phyloP scores from a whole-genome alignment of 2,888 invertebrate genomes.

The Rhagonycha fulva region DNA sequence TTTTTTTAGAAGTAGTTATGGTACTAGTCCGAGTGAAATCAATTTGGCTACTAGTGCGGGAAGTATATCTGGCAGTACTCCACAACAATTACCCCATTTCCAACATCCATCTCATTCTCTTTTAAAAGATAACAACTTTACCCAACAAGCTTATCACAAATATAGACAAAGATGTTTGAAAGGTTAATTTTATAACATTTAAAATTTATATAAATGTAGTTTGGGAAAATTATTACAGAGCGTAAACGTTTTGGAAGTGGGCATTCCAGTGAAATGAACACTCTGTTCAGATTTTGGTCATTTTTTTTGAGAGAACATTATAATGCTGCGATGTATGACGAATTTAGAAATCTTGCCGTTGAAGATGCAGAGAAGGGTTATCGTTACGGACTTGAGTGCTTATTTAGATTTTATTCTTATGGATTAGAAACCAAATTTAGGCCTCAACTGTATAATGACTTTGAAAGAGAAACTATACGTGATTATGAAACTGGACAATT shows the following conservation, averaged over 20 bases:
- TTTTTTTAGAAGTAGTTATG: constrained; percentile 69
- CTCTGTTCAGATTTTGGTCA: constrained; percentile 98
- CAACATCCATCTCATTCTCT: constrained; percentile 96
- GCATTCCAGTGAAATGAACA: constrained; percentile 99
- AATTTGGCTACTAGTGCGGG: constrained; percentile 62
- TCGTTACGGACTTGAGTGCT: constrained; percentile 83
- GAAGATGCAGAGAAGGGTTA: constrained; percentile 92
- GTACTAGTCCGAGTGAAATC: constrained; percentile 72
- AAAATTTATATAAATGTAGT: background rate
- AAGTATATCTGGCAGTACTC: constrained; percentile 77
- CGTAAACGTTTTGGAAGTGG: constrained; percentile 92
- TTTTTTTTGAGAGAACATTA: constrained; percentile 98
- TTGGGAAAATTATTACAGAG: constrained; percentile 60
- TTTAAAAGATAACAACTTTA: constrained; percentile 95
- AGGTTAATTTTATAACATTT: constrained; percentile 59
- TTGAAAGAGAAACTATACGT: constrained; percentile 88
- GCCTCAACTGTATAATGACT: constrained; percentile 93
- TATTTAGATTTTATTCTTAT: constrained; percentile 97
- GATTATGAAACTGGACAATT: constrained; percentile 93
- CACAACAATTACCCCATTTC: constrained; percentile 85
- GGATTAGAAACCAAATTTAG: constrained; percentile 96
- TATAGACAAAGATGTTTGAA: constrained; percentile 93
- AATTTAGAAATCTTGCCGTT: constrained; percentile 89
- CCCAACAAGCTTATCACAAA: constrained; percentile 96
- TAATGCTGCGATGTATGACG: constrained; percentile 97